These are phyloP conservation scores for Corvus cornix DNA, from an alignment of 2,113 vertebrate genomes.

Conservation along the genomic window DNA sequence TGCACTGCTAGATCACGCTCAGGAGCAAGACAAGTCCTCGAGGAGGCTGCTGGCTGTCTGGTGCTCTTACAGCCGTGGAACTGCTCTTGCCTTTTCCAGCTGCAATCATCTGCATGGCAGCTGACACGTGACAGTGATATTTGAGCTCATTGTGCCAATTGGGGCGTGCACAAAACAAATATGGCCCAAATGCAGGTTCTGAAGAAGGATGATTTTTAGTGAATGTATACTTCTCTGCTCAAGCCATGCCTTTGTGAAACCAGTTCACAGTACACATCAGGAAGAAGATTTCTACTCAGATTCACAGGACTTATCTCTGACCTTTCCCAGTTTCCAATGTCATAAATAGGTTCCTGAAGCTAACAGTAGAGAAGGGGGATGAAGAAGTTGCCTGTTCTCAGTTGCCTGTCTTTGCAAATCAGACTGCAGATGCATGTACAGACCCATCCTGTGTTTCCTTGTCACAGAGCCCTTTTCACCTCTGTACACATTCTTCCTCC, in stretches of 20 bases:
- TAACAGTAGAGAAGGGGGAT: background rate
- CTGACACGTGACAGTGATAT: background rate
- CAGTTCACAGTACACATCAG: background rate
- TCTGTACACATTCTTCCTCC: background rate
- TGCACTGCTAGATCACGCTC: background rate
- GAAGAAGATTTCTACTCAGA: background rate
- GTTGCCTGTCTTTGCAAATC: background rate
- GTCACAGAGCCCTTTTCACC: background rate
- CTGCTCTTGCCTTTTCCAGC: background rate
- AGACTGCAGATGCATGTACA: background rate
- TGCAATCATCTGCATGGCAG: background rate
- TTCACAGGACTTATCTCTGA: background rate
- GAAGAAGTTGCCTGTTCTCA: background rate
- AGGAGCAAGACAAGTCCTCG: background rate
- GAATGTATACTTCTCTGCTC: background rate
- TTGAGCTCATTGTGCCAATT: background rate
- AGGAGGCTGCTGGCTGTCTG: background rate
- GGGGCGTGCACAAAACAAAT: background rate
- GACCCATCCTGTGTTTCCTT: background rate
- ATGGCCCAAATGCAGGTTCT: background rate
- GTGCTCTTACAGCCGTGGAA: accelerated
- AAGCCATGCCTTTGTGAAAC: background rate
- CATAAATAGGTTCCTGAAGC: background rate
- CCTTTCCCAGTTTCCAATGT: background rate
- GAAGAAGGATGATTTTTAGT: background rate